phyloP scores from a whole-genome alignment of 2,888 invertebrate species.

The Heteropelma amictum region DNA sequence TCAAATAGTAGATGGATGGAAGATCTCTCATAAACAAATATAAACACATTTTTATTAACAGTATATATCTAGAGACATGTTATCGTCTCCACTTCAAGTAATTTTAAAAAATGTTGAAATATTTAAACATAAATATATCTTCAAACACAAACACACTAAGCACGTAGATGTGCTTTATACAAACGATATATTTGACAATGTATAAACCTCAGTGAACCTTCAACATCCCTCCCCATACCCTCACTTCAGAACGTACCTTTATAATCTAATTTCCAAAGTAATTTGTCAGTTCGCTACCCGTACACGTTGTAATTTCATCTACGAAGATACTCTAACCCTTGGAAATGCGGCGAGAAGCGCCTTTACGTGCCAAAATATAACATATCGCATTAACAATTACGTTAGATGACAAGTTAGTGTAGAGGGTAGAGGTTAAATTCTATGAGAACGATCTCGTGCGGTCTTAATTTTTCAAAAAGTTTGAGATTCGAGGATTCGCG shows the following conservation, averaged over 20 bases:
- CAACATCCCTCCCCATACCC: conserved; percentile 26
- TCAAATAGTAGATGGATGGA: too few relatives aligned
- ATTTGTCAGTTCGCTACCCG: conserved; percentile 56
- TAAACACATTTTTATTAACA: too few relatives aligned
- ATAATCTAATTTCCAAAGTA: conserved; percentile 59
- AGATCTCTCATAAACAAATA: too few relatives aligned
- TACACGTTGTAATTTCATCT: conserved; percentile 52
- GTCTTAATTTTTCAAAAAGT: too few relatives aligned
- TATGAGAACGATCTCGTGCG: conserved; percentile 30
- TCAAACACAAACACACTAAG: not conserved
- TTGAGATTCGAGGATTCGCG: not conserved
- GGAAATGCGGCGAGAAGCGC: conserved; percentile 15
- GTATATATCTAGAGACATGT: too few relatives aligned
- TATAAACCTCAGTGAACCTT: conserved; percentile 29
- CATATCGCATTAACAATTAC: conserved; percentile 51
- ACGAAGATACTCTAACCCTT: conserved; percentile 30
- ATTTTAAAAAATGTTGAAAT: too few relatives aligned
- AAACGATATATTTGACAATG: not conserved
- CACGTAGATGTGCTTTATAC: not conserved
- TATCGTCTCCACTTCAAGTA: too few relatives aligned
- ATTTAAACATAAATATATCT: not conserved
- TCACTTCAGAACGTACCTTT: conserved; percentile 37
- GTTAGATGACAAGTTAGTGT: conserved; percentile 32
- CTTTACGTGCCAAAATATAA: not conserved
- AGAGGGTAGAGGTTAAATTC: conserved; percentile 44